A percentile compares a stretch with the other conserved stretches of the same genome.
These are phyloP conservation scores for Brenthis daphne DNA, from an alignment of 2,888 invertebrate species.

Conservation along the genomic window DNA sequence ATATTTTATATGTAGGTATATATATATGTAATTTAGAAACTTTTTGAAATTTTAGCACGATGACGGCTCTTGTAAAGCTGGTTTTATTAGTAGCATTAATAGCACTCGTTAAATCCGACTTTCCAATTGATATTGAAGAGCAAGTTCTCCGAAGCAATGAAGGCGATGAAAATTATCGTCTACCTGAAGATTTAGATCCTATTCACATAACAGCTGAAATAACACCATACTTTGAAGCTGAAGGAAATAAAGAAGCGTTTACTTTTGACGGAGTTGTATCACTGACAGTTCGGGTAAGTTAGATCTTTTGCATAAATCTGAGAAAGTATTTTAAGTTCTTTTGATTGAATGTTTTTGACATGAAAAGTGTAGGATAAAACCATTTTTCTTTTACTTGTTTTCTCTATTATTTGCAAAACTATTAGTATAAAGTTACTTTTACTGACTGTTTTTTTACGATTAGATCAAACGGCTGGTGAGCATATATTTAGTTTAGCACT, in stretches of 20 bases:
- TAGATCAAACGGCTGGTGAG: too few relatives aligned
- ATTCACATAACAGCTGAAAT: constrained; percentile 78
- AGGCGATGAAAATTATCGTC: constrained; percentile 52
- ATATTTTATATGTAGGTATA: too few relatives aligned
- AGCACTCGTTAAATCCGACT: constrained; percentile 53
- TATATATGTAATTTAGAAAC: background rate
- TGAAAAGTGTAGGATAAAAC: too few relatives aligned
- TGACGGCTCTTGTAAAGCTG: constrained; percentile 50
- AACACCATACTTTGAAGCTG: constrained; percentile 74
- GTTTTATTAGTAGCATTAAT: constrained; percentile 53
- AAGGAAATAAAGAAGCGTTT: constrained; percentile 56
- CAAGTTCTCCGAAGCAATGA: constrained; percentile 42
- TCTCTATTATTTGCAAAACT: too few relatives aligned
- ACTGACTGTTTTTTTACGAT: too few relatives aligned
- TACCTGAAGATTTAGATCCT: constrained; percentile 76
- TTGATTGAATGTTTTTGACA: too few relatives aligned
- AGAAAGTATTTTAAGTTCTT: too few relatives aligned
- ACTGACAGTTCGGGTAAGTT: constrained; percentile 62
- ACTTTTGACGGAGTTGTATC: constrained; percentile 73
- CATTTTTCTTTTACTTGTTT: too few relatives aligned
- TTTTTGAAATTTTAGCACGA: constrained; percentile 47
- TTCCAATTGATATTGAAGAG: constrained; percentile 57
- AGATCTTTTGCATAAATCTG: background rate
- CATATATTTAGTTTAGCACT: too few relatives aligned
- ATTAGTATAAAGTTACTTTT: too few relatives aligned